Conservation (phyloP, 92 coral and sea anemone genomes). For the Actinernus sp. region DNA sequence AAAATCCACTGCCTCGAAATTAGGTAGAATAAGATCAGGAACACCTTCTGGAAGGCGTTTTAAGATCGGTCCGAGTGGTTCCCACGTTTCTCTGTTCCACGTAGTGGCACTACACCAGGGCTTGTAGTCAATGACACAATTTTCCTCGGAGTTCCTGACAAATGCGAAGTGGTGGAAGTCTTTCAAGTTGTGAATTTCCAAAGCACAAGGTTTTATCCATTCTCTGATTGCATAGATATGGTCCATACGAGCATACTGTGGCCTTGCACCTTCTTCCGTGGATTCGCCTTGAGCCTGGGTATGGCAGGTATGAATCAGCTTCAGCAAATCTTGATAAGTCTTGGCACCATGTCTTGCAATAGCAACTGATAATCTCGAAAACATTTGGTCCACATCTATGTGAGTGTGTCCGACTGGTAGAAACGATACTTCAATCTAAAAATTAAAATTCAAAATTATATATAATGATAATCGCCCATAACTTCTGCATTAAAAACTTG, state of each 20-base stretch:
- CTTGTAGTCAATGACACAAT: conserved; percentile 8
- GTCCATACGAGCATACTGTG: conserved; percentile 27
- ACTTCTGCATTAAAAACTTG: too few relatives aligned
- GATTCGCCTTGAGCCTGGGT: too few relatives aligned
- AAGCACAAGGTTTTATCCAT: conserved; percentile 47
- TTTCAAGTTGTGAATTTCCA: conserved; percentile 14
- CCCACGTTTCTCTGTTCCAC: background rate
- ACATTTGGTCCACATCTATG: too few relatives aligned
- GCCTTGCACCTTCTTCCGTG: too few relatives aligned
- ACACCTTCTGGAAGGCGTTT: conserved; percentile 13
- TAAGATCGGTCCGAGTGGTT: background rate
- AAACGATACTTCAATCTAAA: too few relatives aligned
- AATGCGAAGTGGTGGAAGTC: conserved; percentile 42
- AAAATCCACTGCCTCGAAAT: conserved; percentile 30
- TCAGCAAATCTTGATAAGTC: conserved; percentile 55
- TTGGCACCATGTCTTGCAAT: conserved; percentile 57
- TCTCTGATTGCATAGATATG: conserved; percentile 60
- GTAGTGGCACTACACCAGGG: conserved; percentile 10
- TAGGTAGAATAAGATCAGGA: conserved; percentile 35
- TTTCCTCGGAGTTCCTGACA: conserved; percentile 16
- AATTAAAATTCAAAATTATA: too few relatives aligned
- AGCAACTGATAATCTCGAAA: conserved; percentile 56
- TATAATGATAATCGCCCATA: too few relatives aligned
- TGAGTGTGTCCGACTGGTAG: too few relatives aligned
- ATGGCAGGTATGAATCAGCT: too few relatives aligned